Evolutionary conservation across 1,140 invertebrate genomes (phyloP), one percentile per base, ranked within the genome.

Genomic region (Drosophila pseudoobscura): DNA sequence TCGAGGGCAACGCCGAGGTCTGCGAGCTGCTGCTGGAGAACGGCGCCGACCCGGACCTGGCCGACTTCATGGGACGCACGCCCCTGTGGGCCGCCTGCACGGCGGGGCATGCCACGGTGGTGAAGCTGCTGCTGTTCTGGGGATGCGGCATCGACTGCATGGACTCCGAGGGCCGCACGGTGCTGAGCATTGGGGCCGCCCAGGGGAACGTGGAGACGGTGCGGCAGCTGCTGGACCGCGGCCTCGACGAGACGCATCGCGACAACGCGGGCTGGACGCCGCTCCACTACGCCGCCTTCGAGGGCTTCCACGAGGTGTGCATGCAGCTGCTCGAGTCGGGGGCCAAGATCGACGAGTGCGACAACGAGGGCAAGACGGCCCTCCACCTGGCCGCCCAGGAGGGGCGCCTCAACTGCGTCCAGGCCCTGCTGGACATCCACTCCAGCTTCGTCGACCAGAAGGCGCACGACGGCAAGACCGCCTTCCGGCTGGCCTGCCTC

Each of bases 261-360:
- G 97, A 97, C 78, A 97, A 97, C 93, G 96, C 96, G 0, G 97
- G 98, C 0, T 98, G 97, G 97, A 98, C 97, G 4, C 97, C 97
- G 2, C 90, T 99, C 31, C 98, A 99, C 91, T 98, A 97, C 78
- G 95, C 97, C 7, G 97, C 97, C 20, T 98, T 98, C 84, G 97
- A 99, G 92, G 97, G 94, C 31, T 97, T 99, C 91, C 92, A 94
- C 58, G 96, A 97, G 80, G 97, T 98, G 22, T 96, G 96, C 77
- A 95, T 97, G 69, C 95, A 96, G 8, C 92, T 99, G 17, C 90
- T 98, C 0, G 97, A 98, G 84, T 96, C 96, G n/a, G 97, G 97
- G 1, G 97, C 97, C 0, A 95, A 97, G 89, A 95, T 98, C 2
- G 97, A 97, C 80, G 97, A 98, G 87, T 94, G 96, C 6, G 98